Evolutionary conservation across 2,888 invertebrate genomes (phyloP), one percentile per base, ranked within the genome.

Genomic region (Pachymerium ferrugineum): DNA sequence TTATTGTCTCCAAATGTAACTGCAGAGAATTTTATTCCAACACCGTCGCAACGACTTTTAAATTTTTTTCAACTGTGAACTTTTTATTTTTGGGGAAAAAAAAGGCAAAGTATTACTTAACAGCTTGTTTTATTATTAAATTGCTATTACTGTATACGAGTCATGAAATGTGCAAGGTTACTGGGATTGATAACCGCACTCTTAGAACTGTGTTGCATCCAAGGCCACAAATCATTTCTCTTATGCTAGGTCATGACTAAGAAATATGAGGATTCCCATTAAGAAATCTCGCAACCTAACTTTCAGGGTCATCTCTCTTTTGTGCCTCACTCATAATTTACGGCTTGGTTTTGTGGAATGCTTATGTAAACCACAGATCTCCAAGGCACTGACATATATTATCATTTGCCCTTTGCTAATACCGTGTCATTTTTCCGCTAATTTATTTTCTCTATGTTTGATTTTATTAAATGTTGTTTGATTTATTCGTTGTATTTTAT

Each of bases 291-390:
- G 62, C 28, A 28, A 28, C 25, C 62, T 62, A 62, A 62, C 62
- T 28, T 62, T 62, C 28, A n/a, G 62, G 62, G 62, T 62, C 62
- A 28, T 62, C 28, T 62, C 62, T n/a, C 28, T 62, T 62, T 62
- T 62, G 62, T 62, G 28, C 62, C 62, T 62, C 28, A 62, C n/a
- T 12, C 62, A 62, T 62, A 28, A 62, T 62, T 62, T 62, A 62
- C 62, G 14, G 28, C 28, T 28, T 62, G 28, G 62, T 12, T 10
- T 62, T 28, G 25, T 25, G 25, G 62, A 28, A 62, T 28, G 25
- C 25, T 62, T 28, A 28, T 62, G 62, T n/a, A 62, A 62, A 28
- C 62, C 62, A n/a, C 62, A 54, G 54, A 54, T 5, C 54, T 28
- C 25, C n/a, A n/a, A 62, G 28, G 62, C 38, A 38, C 38, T 38